Base-by-base conservation (phyloP, 2,888 invertebrate genomes). In the Cetonia aurata region DNA sequence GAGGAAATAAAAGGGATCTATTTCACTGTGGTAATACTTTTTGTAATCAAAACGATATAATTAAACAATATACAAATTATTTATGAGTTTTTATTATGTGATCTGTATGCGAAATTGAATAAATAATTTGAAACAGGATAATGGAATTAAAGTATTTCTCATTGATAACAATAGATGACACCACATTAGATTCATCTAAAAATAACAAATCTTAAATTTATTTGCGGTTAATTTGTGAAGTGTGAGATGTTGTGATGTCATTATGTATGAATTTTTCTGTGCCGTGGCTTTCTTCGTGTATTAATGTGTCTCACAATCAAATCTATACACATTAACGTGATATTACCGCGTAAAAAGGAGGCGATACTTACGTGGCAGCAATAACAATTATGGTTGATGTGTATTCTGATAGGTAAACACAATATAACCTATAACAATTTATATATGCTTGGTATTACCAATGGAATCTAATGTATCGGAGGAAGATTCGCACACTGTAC, bases 381-480 rank as follows among this genome's bases (percentile, higher is more conserved):
- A 17, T 65, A 50, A 41, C 37, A 50, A 65, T 65, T 65, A 65
- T 65, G 62, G 41, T 65, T 37, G 50, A 41, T 13, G 12, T 12
- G 12, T 65, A 65, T 50, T 65, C 52, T 52, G 9, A 52, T 65
- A 65, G 52, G 52, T 65, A 65, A 65, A 65, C 17, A 48, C 10
- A 65, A 50, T 19, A 50, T 50, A 65, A 65, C 50, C 50, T 65
- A 65, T 65, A 65, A 65, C 12, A 65, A 50, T 65, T 52, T 65
- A 50, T 65, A 65, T 19, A 65, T 65, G 50, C 50, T 37, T 37
- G 37, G 25, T 8, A 57, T 17, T 57, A 57, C 62, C 50, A 65
- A 65, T 65, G 62, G 62, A 65, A 65, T 46, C 50, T 65, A 65
- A 37, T 65, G 50, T 65, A 65, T 50, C 17, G 17, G 62, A 50